These are phyloP conservation scores for Artibeus jamaicensis DNA, from an alignment of 2,797 vertebrate species.

Conservation along the genomic window DNA sequence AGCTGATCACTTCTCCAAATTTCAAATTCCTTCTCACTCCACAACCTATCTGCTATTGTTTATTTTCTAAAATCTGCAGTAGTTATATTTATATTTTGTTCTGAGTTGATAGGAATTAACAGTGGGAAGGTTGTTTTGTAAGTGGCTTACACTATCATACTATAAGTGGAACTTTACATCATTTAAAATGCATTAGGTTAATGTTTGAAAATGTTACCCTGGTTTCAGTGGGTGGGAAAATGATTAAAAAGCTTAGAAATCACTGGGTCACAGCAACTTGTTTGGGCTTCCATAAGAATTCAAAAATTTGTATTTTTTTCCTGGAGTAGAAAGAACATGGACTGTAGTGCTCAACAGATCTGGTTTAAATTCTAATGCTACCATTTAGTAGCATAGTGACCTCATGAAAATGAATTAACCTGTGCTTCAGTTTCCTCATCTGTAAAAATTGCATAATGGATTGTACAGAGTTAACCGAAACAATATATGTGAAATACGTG, in stretches of 20 bases:
- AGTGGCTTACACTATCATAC: background rate
- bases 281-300: background rate
- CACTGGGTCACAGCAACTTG: background rate
- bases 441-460: background rate
- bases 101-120: background rate
- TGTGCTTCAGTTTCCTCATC: background rate
- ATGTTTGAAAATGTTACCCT: background rate
- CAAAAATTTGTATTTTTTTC: background rate
- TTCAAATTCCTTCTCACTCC: background rate
- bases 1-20: background rate
- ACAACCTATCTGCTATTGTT: background rate
- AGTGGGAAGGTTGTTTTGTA: background rate
- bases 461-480: background rate
- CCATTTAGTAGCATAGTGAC: background rate
- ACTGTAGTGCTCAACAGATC: background rate
- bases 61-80: background rate
- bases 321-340: background rate
- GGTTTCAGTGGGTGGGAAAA: background rate
- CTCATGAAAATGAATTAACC: background rate
- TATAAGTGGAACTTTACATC: background rate
- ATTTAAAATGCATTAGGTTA: background rate
- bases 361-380: background rate
- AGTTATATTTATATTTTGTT: background rate
- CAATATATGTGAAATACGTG: background rate
- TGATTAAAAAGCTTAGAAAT: background rate